Percentiles rank a stretch among this genome's conserved stretches.
Conservation (phyloP, 1,140 invertebrate genomes). For the Atopsyche davidsoni region DNA sequence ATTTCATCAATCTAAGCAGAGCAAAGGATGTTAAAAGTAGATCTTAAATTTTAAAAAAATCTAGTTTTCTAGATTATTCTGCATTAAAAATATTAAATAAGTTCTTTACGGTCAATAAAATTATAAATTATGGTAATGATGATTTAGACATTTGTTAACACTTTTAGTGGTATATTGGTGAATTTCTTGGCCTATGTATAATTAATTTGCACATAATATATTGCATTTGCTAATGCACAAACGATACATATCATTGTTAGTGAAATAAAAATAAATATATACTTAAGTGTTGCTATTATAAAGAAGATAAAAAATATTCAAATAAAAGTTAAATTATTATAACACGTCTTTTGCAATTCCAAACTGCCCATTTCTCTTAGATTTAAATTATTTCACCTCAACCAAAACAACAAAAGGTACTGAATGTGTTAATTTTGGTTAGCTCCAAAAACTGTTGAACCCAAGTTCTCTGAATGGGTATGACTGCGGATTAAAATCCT, state of each 20-base stretch:
- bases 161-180: neutral
- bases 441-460: no score
- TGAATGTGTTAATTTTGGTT: no score
- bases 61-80: neutral
- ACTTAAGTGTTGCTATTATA: slow-evolving; percentile 6
- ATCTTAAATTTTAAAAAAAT: neutral
- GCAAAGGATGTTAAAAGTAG: no score
- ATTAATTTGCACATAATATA: slow-evolving; percentile 13
- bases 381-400: no score
- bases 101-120: neutral
- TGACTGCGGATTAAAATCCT: no score
- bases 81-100: neutral
- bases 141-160: neutral
- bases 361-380: no score
- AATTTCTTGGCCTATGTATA: neutral
- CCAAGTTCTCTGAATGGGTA: no score
- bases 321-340: no score
- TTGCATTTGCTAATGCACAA: slow-evolving; percentile 7
- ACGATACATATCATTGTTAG: slow-evolving; percentile 11
- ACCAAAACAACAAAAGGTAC: no score
- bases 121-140: slow-evolving; percentile 1
- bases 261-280: slow-evolving; percentile 5
- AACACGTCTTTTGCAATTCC: no score
- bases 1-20: no score
- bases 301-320: no score